Evolutionary conservation across 2,113 vertebrate genomes (phyloP), one percentile per base, ranked within the genome.

Genomic region (Brachyistius frenatus): DNA sequence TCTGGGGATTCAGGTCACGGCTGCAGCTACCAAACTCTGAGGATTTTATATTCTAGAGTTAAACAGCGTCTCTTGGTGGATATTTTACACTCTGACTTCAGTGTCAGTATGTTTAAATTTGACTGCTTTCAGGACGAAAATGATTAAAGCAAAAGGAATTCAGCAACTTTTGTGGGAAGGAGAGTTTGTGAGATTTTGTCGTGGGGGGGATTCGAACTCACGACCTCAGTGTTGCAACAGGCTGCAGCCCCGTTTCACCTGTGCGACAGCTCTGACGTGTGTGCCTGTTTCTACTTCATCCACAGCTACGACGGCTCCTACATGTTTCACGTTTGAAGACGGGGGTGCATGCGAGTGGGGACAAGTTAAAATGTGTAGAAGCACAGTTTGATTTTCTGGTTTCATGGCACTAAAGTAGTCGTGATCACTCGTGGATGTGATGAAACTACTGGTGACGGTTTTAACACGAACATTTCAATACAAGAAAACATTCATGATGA

Each of bases 361-460:
- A 33, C 15, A 60, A 30, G 23, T 50, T 23, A 44, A 57, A 9
- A 15, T 13, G 60, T 65, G 56, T 39, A 68, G 58, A 41, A 41
- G 39, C 39, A 7, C 39, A 41, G 7, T 41, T 9, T 6, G 5
- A 14, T 69, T 37, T 11, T 39, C 32, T 14, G 52, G n/a, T 56
- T 64, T 32, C 23, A 46, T 1, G 6, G 65, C 49, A 60, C 62
- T 32, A 4, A 49, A 66, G 30, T 49, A 30, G 44, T 66, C 0
- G 11, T 11, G 15, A 49, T 56, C 30, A 37, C 36, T 32, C 37
- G 31, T 31, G 8, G 39, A n/a, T 54, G 5, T 37, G 46, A 71
- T 61, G 35, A 69, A 76, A 58, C 61, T 58, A 33, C 30, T 81
- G 77, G 47, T 56, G 16, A 49, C 6, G 58, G 56, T 46, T 75